phyloP scores from a whole-genome alignment of 2,888 invertebrate species.

The Cephus pygmeus region DNA sequence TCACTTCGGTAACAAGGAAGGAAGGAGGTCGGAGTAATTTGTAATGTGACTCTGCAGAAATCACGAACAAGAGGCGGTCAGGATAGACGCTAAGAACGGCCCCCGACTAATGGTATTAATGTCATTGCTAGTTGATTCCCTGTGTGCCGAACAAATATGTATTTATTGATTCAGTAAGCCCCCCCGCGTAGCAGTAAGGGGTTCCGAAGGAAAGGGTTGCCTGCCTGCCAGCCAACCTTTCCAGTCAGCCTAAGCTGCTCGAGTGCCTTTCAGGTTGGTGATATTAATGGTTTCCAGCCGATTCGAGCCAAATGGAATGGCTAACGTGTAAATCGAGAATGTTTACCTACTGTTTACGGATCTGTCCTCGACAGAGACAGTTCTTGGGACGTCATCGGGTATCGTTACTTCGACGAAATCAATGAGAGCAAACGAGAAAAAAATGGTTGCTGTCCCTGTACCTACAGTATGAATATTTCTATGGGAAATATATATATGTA shows the following conservation, averaged over 20 bases:
- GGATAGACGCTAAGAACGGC: conserved; percentile 15
- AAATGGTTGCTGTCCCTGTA: background rate
- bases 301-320: conserved; percentile 51
- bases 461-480: background rate
- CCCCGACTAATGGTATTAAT: conserved; percentile 55
- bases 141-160: conserved; percentile 56
- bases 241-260: conserved; percentile 33
- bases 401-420: background rate
- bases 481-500: background rate
- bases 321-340: conserved; percentile 56
- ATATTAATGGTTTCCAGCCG: conserved; percentile 50
- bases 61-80: conserved; percentile 42
- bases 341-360: conserved; percentile 40
- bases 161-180: conserved; percentile 52
- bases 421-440: background rate
- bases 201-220: conserved; percentile 30
- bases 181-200: conserved; percentile 13
- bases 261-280: conserved; percentile 43
- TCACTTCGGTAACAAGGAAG: conserved; percentile 61
- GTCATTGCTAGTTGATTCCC: conserved; percentile 57
- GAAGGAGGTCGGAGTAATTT: conserved; percentile 56
- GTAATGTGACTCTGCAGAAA: conserved; percentile 63
- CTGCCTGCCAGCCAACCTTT: conserved; percentile 20
- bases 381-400: conserved; percentile 28
- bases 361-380: conserved; percentile 26